A percentile compares a stretch with the other conserved stretches of the same genome.
Conservation (phyloP, 2,113 vertebrate species). For the Vulpes vulpes region DNA sequence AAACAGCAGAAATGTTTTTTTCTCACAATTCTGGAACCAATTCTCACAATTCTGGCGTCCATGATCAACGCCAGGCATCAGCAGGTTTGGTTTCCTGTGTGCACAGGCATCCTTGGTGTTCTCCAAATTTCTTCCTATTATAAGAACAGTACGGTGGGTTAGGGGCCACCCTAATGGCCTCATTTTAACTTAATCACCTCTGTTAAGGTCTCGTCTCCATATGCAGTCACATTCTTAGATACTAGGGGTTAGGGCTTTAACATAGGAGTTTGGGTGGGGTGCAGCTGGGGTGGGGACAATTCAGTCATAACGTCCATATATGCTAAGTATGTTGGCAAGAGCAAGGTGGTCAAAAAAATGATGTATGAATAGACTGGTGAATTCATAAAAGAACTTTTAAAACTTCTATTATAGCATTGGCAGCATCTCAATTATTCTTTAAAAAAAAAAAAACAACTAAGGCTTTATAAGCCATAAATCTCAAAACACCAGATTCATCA, state of each 20-base stretch:
- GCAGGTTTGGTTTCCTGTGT: not conserved
- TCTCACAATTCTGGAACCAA: not conserved
- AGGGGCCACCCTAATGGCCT: not conserved
- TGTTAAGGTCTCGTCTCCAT: not conserved
- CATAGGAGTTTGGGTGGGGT: not conserved
- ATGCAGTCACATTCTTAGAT: not conserved
- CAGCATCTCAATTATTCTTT: not conserved
- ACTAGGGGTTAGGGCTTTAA: not conserved
- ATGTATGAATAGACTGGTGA: not conserved
- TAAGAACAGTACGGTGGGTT: not conserved
- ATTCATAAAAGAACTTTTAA: not conserved
- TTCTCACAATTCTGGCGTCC: not conserved
- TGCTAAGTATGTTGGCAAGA: not conserved
- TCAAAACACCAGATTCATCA: not conserved
- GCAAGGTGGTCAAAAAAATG: not conserved
- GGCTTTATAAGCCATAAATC: not conserved
- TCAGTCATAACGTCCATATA: not conserved
- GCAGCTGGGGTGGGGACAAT: not conserved
- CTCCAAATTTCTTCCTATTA: not conserved
- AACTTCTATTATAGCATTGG: not conserved
- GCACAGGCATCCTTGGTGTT: not conserved
- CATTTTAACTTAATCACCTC: not conserved
- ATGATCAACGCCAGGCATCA: not conserved
- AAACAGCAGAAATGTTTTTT: not conserved
- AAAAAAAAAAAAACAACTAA: not conserved